phyloP scores from a whole-genome alignment of 1,140 invertebrate genomes.

The Eueides isabella region DNA sequence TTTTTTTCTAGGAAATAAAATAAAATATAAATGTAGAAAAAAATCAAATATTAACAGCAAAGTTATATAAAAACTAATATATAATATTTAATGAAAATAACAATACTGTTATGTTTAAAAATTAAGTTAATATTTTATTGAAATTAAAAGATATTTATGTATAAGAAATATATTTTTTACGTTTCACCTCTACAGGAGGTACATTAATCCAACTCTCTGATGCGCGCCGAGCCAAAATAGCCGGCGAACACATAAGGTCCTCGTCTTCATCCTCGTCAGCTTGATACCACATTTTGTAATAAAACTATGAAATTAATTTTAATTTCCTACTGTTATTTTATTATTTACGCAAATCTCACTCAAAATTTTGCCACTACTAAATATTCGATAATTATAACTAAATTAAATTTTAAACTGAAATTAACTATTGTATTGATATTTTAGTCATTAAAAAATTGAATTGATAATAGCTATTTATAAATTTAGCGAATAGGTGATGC shows the following conservation, averaged over 20 bases:
- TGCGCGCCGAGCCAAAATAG: conserved; percentile 90
- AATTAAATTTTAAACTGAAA: neutral
- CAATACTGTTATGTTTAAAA: no score
- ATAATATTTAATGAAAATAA: no score
- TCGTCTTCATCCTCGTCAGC: conserved; percentile 88
- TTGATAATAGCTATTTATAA: conserved; percentile 62
- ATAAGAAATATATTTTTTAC: conserved; percentile 1
- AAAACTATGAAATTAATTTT: conserved; percentile 15
- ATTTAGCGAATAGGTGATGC: conserved; percentile 71
- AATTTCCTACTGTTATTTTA: conserved; percentile 5
- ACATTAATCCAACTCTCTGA: conserved; percentile 94
- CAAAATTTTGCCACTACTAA: neutral
- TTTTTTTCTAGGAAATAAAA: no score
- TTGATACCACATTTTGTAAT: conserved; percentile 85
- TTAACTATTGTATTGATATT: neutral
- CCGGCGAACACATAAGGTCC: conserved; percentile 92
- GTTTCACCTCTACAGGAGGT: conserved; percentile 89
- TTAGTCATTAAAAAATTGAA: conserved; percentile 21
- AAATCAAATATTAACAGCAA: no score
- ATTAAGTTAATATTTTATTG: no score
- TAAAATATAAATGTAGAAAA: no score
- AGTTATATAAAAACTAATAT: no score
- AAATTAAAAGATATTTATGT: neutral
- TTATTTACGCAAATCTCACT: neutral
- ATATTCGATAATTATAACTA: neutral